Evolutionary conservation across 2,797 vertebrate genomes (phyloP).

Genomic region (Chloroceryle amazona): DNA sequence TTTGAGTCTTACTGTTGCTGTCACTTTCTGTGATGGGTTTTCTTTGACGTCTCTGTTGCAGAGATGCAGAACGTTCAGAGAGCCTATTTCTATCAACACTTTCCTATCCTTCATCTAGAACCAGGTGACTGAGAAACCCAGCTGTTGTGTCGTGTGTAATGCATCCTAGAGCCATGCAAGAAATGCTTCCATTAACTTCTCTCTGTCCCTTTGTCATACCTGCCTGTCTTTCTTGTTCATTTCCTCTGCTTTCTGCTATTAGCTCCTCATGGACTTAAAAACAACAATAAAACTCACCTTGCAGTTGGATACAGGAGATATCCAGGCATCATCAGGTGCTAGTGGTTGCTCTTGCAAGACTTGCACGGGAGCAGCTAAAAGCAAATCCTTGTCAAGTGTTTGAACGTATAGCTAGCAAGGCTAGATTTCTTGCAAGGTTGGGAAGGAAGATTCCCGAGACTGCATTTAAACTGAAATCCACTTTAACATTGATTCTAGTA

Average conservation of each 20-base stretch:
- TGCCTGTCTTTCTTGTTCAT: slow-evolving; percentile 64
- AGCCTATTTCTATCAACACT: slow-evolving; percentile 97
- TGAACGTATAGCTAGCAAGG: background rate
- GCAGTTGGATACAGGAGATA: background rate
- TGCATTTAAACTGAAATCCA: background rate
- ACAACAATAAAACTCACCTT: slow-evolving; percentile 21
- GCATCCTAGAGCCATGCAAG: slow-evolving; percentile 70
- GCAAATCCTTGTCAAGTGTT: background rate
- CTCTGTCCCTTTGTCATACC: slow-evolving; percentile 48
- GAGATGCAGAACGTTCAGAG: slow-evolving; percentile 94
- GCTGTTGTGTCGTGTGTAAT: slow-evolving; percentile 69
- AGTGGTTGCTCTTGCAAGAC: background rate
- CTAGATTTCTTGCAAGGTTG: background rate
- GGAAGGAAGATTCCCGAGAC: background rate
- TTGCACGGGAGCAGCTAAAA: background rate
- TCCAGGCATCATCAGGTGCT: background rate
- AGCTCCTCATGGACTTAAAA: slow-evolving; percentile 28
- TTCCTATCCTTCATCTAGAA: slow-evolving; percentile 96
- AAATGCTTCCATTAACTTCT: slow-evolving; percentile 60
- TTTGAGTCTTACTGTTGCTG: slow-evolving; percentile 76
- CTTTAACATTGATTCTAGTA: background rate
- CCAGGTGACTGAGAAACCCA: slow-evolving; percentile 89
- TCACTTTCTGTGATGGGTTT: slow-evolving; percentile 79
- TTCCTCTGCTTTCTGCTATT: slow-evolving; percentile 67
- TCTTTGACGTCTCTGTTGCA: slow-evolving; percentile 87